Conservation (phyloP, 1,140 invertebrate genomes). For the Leptopilina clavipes region DNA sequence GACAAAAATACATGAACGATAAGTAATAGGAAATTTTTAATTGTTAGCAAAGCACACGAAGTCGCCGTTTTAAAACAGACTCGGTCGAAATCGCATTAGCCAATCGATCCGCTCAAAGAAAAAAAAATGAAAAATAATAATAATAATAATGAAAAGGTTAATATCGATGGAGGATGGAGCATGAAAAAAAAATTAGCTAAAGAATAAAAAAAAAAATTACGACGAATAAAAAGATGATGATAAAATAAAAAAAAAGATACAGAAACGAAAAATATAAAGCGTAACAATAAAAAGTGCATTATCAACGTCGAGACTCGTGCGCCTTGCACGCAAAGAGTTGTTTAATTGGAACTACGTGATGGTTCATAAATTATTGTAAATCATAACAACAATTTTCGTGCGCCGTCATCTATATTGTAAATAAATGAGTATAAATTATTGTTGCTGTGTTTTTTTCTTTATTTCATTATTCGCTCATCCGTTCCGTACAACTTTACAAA, state of each 20-base stretch:
- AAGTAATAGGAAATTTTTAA: slow-evolving; percentile 73
- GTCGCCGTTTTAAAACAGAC: slow-evolving; percentile 51
- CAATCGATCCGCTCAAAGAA: slow-evolving; percentile 49
- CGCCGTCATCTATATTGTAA: slow-evolving; percentile 51
- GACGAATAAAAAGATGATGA: slow-evolving; percentile 1
- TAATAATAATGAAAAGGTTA: slow-evolving; percentile 9
- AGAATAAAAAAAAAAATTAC: slow-evolving; percentile 31
- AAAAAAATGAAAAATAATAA: no score
- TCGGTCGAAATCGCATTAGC: slow-evolving; percentile 43
- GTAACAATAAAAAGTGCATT: slow-evolving; percentile 55
- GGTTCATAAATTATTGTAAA: slow-evolving; percentile 41
- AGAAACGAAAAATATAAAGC: slow-evolving; percentile 23
- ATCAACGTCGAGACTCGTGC: slow-evolving; percentile 53
- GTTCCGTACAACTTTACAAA: neutral
- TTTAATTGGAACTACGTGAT: slow-evolving; percentile 26
- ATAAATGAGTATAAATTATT: slow-evolving; percentile 60
- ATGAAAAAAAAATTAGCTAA: slow-evolving; percentile 37
- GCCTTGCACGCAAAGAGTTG: slow-evolving; percentile 34
- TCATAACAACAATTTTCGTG: slow-evolving; percentile 40
- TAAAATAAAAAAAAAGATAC: slow-evolving; percentile 29
- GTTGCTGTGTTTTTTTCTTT: slow-evolving; percentile 42
- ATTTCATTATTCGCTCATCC: slow-evolving; percentile 27
- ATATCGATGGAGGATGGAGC: slow-evolving; percentile 39
- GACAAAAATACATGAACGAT: slow-evolving; percentile 67
- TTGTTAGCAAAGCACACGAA: slow-evolving; percentile 68